Conservation (phyloP, 2,113 vertebrate genomes). For the Thamnaconus septentrionalis region DNA sequence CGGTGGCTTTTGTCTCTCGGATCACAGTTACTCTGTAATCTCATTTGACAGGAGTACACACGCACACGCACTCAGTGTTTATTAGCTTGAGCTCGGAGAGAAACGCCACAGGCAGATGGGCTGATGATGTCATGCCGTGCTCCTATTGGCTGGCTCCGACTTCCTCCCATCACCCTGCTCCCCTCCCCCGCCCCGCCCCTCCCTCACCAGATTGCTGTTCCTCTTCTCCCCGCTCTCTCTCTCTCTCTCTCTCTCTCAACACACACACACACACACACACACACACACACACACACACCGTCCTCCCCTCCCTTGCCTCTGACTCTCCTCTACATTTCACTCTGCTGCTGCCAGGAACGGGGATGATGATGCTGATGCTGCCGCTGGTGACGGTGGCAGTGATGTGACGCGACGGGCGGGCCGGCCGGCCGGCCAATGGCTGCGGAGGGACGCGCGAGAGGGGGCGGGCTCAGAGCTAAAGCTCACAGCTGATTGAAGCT, state of each 20-base stretch:
- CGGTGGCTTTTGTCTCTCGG: conserved; percentile 9
- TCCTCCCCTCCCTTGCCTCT: conserved; percentile 20
- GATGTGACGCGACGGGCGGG: conserved; percentile 72
- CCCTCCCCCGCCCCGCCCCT: conserved; percentile 22
- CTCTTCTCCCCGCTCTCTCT: conserved; percentile 18
- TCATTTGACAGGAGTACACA: conserved; percentile 1
- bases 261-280: no score
- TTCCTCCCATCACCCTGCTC: conserved; percentile 21
- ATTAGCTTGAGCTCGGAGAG: conserved; percentile 33
- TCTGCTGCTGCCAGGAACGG: conserved; percentile 71
- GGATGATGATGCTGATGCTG: conserved; percentile 66
- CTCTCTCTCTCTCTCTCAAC: conserved; percentile 3
- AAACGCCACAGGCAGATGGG: conserved; percentile 51
- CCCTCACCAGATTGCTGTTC: conserved; percentile 17
- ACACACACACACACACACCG: no score
- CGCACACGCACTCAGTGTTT: conserved; percentile 29
- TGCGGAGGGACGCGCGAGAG: conserved; percentile 63
- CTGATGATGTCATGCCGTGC: conserved; percentile 64
- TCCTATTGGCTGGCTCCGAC: conserved; percentile 57
- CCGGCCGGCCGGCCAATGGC: conserved; percentile 66
- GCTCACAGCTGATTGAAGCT: conserved; percentile 89
- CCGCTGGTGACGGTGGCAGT: conserved; percentile 69
- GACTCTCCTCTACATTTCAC: conserved; percentile 7
- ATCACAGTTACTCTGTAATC: conserved; percentile 23
- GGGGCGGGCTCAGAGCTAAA: conserved; percentile 78